These are phyloP conservation scores for Stegodyphus dumicola DNA, from an alignment of 1,140 invertebrate genomes.

Conservation along the genomic window DNA sequence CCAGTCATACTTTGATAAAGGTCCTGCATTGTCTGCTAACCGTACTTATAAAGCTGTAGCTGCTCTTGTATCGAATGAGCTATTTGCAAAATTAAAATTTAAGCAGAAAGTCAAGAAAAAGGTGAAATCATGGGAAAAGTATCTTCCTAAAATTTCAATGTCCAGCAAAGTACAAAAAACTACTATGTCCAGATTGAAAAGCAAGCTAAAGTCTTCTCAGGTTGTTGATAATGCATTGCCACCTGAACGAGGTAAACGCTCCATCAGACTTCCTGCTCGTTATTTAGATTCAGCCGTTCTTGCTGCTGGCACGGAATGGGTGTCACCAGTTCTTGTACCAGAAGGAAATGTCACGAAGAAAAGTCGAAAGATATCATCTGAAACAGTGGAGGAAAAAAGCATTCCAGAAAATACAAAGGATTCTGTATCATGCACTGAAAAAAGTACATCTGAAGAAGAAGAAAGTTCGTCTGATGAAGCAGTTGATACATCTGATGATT, in stretches of 20 bases:
- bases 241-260: constrained; percentile 29
- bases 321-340: constrained; percentile 36
- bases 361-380: background rate
- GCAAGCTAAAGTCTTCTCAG: background rate
- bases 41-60: background rate
- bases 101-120: constrained; percentile 19
- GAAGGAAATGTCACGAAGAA: constrained; percentile 9
- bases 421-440: background rate
- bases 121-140: constrained; percentile 42
- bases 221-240: background rate
- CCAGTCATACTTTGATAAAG: constrained; percentile 34
- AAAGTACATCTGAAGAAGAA: too few relatives aligned
- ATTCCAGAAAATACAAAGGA: background rate
- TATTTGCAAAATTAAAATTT: constrained; percentile 9
- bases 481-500: background rate
- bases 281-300: constrained; percentile 53
- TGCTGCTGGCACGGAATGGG: constrained; percentile 47
- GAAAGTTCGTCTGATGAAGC: background rate
- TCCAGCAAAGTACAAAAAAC: background rate
- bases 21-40: background rate
- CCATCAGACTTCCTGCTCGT: constrained; percentile 43
- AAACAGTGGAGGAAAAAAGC: background rate
- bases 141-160: constrained; percentile 36
- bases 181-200: background rate
- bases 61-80: constrained; percentile 13